Percentiles rank a stretch among this genome's conserved stretches.
Evolutionary conservation across 2,797 vertebrate species (phyloP).

Genomic region (Anabacerthia variegaticeps): DNA sequence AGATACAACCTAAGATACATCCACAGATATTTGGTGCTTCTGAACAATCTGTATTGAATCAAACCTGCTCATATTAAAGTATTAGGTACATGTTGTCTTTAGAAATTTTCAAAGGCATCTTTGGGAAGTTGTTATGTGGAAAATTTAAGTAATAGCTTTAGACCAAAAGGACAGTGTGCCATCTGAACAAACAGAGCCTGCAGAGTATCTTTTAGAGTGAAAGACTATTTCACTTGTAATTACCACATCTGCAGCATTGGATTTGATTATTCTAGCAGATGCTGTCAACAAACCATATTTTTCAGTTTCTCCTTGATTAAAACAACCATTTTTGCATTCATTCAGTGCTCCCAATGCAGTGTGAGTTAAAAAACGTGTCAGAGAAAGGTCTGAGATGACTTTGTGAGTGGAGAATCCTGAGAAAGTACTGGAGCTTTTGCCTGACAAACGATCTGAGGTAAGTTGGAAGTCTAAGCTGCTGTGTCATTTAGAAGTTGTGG

Average conservation of each 20-base stretch:
- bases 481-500: not conserved
- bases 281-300: constrained; percentile 24
- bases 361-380: not conserved
- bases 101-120: constrained; percentile 78
- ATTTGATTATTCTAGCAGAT: not conserved
- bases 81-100: constrained; percentile 77
- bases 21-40: constrained; percentile 60
- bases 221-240: constrained; percentile 49
- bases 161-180: constrained; percentile 64
- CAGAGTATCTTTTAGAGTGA: constrained; percentile 35
- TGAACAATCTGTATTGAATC: constrained; percentile 75
- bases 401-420: not conserved
- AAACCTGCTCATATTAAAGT: constrained; percentile 79
- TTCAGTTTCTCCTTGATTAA: constrained; percentile 32
- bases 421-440: not conserved
- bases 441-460: not conserved
- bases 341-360: not conserved
- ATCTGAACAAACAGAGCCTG: constrained; percentile 77
- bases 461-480: not conserved
- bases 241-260: not conserved
- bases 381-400: not conserved
- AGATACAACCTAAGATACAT: constrained; percentile 79
- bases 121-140: constrained; percentile 76
- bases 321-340: not conserved
- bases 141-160: constrained; percentile 74